These are phyloP conservation scores for Tridacna crocea DNA, from an alignment of 2,888 invertebrate species.

Conservation along the genomic window DNA sequence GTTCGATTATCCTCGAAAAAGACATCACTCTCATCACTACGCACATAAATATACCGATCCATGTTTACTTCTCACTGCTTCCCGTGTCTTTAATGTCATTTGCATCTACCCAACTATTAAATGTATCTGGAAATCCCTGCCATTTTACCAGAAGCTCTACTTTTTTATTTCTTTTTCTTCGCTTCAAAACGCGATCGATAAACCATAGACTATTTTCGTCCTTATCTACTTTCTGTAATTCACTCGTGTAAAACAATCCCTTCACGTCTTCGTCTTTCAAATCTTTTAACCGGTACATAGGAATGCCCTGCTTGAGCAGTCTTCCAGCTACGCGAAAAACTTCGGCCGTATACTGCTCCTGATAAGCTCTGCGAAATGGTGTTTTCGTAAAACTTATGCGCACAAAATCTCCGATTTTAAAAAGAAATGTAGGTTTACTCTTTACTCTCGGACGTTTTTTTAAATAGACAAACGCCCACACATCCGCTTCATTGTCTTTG, in stretches of 20 bases:
- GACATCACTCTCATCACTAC: slow-evolving; percentile 35
- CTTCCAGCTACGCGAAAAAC: slow-evolving; percentile 39
- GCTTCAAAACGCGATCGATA: slow-evolving; percentile 35
- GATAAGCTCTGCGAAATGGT: slow-evolving; percentile 37
- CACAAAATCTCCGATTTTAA: slow-evolving; percentile 34
- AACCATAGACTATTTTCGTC: slow-evolving; percentile 51
- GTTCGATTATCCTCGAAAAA: slow-evolving; percentile 27
- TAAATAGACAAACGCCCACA: slow-evolving; percentile 43
- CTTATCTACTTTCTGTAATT: slow-evolving; percentile 44
- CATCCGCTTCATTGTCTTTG: slow-evolving; percentile 42
- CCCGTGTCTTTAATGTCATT: slow-evolving; percentile 36
- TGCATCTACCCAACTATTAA: slow-evolving; percentile 54
- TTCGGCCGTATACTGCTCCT: slow-evolving; percentile 40
- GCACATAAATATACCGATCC: slow-evolving; percentile 32
- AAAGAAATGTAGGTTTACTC: slow-evolving; percentile 24
- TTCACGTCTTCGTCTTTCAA: slow-evolving; percentile 39
- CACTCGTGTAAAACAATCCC: slow-evolving; percentile 37
- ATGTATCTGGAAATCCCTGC: slow-evolving; percentile 43
- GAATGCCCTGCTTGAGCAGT: slow-evolving; percentile 34
- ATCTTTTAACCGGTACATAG: slow-evolving; percentile 39
- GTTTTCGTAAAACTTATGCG: slow-evolving; percentile 32
- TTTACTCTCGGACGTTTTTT: slow-evolving; percentile 26
- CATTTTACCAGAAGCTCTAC: slow-evolving; percentile 47
- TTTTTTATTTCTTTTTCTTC: slow-evolving; percentile 43
- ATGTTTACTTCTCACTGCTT: slow-evolving; percentile 17